Evolutionary conservation across 2,888 invertebrate species (phyloP).

Genomic region (Troglohyphantes excavatus): DNA sequence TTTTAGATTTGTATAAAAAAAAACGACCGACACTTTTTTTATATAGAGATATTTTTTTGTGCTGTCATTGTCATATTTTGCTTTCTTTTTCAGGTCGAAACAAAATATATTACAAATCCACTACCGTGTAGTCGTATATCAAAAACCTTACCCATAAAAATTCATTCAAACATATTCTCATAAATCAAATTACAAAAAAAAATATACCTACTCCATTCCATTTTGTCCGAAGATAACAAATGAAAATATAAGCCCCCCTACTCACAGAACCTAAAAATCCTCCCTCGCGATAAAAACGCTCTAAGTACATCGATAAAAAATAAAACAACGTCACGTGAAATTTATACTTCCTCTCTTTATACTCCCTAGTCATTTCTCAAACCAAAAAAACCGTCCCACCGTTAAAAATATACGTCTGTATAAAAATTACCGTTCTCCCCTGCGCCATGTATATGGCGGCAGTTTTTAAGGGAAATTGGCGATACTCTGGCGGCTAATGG

Average conservation of each 20-base stretch:
- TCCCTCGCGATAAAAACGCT: constrained; percentile 3
- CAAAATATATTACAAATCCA: too few relatives aligned
- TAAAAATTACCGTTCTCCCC: neutral
- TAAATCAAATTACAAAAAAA: too few relatives aligned
- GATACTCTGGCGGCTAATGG: constrained; percentile 59
- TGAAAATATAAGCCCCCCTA: constrained; percentile 10
- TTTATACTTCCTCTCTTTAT: constrained; percentile 38
- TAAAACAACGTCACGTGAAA: neutral
- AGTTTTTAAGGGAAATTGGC: constrained; percentile 54
- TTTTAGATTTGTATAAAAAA: too few relatives aligned
- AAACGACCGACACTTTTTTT: too few relatives aligned
- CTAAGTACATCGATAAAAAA: constrained; percentile 21
- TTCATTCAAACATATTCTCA: too few relatives aligned
- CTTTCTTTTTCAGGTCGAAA: too few relatives aligned
- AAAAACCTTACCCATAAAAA: too few relatives aligned
- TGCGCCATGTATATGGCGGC: constrained; percentile 40
- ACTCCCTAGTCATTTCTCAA: constrained; percentile 49
- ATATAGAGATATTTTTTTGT: too few relatives aligned
- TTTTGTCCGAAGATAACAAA: neutral
- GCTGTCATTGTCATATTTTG: too few relatives aligned
- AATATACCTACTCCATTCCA: neutral
- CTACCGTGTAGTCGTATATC: too few relatives aligned
- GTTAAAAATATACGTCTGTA: constrained; percentile 37
- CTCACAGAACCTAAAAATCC: constrained; percentile 17
- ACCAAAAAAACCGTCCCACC: constrained; percentile 57